A percentile compares a stretch with the other conserved stretches of the same genome.
phyloP scores from a whole-genome alignment of 2,888 invertebrate genomes.

The Andrena minutula region DNA sequence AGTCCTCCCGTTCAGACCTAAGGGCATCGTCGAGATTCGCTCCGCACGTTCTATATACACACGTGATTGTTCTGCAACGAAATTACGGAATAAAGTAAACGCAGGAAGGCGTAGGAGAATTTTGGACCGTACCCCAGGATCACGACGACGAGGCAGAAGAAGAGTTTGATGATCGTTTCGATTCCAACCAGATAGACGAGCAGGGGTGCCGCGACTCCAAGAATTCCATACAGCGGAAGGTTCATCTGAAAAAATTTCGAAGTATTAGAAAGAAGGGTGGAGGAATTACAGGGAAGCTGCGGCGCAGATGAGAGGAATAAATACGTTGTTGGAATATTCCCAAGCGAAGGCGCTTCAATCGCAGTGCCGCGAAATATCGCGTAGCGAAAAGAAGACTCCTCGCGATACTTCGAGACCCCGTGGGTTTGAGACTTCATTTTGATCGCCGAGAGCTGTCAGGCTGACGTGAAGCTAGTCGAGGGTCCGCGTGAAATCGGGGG shows the following conservation, averaged over 20 bases:
- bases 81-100: neutral
- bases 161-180: conserved; percentile 77
- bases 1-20: conserved; percentile 80
- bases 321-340: conserved; percentile 49
- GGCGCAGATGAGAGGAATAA: conserved; percentile 15
- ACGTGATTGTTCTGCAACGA: conserved; percentile 78
- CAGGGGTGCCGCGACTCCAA: conserved; percentile 79
- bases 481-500: neutral
- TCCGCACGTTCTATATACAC: conserved; percentile 81
- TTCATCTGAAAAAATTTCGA: conserved; percentile 81
- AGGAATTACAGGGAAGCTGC: neutral
- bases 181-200: conserved; percentile 79
- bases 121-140: conserved; percentile 78
- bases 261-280: neutral
- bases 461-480: conserved; percentile 17
- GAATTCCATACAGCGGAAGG: conserved; percentile 79
- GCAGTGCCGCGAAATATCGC: neutral
- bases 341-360: conserved; percentile 10
- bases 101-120: neutral
- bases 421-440: neutral
- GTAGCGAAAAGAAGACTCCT: neutral
- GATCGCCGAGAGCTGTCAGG: conserved; percentile 26
- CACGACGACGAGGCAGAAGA: conserved; percentile 77
- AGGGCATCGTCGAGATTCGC: conserved; percentile 79
- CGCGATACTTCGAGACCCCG: neutral